These are phyloP conservation scores for Tenrec ecaudatus DNA, from an alignment of 2,113 vertebrate species.

Conservation along the genomic window DNA sequence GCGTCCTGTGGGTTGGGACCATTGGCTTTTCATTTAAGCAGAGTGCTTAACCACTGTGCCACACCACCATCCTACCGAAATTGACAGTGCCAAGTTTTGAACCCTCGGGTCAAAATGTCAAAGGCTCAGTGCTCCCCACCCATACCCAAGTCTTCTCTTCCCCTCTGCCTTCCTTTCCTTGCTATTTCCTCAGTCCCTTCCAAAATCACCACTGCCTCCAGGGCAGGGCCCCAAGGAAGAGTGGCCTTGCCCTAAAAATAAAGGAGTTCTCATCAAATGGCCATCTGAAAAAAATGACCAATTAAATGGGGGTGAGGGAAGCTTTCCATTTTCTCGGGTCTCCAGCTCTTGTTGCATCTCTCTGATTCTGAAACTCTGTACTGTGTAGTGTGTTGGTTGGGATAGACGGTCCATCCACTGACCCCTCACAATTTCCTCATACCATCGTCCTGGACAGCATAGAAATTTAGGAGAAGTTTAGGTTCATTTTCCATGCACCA, in stretches of 20 bases:
- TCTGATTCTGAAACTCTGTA: neutral
- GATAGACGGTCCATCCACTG: neutral
- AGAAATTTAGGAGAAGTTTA: neutral
- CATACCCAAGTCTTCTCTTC: neutral
- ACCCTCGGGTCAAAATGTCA: neutral
- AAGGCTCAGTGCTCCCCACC: neutral
- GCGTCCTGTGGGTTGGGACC: neutral
- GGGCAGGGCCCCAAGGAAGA: neutral
- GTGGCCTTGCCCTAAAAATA: neutral
- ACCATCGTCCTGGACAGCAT: no score
- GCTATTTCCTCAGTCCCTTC: neutral
- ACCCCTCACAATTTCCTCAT: neutral
- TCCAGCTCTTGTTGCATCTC: neutral
- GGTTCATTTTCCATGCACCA: neutral
- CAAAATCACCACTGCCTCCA: neutral
- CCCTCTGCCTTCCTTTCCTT: neutral
- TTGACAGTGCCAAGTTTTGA: neutral
- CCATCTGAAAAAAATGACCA: neutral
- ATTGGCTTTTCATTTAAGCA: neutral
- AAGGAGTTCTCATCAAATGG: neutral
- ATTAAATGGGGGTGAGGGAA: neutral
- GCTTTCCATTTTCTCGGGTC: neutral
- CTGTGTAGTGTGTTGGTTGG: neutral
- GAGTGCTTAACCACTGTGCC: neutral
- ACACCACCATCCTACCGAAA: neutral